A percentile compares a stretch with the other conserved stretches of the same genome.
phyloP scores from a whole-genome alignment of 2,888 invertebrate species.

The Leptogaster cylindrica region DNA sequence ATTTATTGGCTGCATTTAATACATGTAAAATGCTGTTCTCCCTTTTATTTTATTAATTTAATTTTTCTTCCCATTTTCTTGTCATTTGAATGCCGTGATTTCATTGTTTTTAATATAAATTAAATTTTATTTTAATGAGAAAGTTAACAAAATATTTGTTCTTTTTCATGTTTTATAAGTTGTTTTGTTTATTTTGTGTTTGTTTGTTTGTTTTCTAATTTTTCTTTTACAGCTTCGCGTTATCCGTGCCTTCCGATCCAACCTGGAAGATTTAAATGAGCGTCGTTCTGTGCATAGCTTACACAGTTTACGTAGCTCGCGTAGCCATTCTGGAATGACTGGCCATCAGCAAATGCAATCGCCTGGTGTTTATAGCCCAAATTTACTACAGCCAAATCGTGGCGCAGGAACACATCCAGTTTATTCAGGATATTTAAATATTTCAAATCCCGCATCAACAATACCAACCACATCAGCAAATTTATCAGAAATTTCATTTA shows the following conservation, averaged over 20 bases:
- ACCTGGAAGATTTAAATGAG: conserved; percentile 99
- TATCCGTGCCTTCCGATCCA: conserved; percentile 99
- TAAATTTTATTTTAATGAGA: no score
- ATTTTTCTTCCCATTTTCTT: conserved; percentile 20
- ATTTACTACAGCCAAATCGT: conserved; percentile 53
- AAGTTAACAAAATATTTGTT: conserved; percentile 49
- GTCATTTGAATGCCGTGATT: not conserved
- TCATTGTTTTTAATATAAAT: conserved; percentile 33
- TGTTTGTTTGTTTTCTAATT: conserved; percentile 58
- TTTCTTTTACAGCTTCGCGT: conserved; percentile 94
- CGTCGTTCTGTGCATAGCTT: conserved; percentile 97
- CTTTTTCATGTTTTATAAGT: conserved; percentile 51
- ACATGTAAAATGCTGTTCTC: no score
- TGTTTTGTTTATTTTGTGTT: conserved; percentile 51
- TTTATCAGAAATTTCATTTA: conserved; percentile 73
- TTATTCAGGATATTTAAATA: conserved; percentile 8
- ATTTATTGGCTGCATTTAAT: no score
- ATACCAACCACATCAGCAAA: conserved; percentile 52
- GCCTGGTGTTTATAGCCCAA: conserved; percentile 54
- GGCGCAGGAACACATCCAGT: conserved; percentile 34
- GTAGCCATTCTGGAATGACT: conserved; percentile 70
- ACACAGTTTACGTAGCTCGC: conserved; percentile 87
- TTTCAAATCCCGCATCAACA: conserved; percentile 51
- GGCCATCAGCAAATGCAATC: conserved; percentile 50
- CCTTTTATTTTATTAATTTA: conserved; percentile 30